Base-by-base conservation (phyloP, 2,113 vertebrate genomes). In the Periophthalmodon schlosseri region DNA sequence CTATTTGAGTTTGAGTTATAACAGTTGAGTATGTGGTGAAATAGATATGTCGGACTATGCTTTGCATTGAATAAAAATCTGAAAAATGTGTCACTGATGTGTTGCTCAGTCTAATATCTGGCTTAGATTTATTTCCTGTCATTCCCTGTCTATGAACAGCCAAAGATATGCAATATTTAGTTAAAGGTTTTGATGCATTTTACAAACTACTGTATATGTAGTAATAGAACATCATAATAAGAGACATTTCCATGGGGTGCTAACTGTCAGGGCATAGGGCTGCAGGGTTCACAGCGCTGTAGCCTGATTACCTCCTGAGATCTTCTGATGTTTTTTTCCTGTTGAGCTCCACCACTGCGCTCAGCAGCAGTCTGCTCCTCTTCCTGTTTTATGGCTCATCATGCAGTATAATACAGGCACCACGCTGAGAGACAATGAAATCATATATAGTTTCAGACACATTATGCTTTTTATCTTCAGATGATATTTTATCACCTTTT, bases 371-470 rank as follows among this genome's bases (percentile, higher is more conserved):
- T 78, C 73, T 80, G 65, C 72, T 66, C 81, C 70, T 80, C 70
- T 84, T 83, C 78, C 79, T 86, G 78, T 85, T 60, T 87, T 84
- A 91, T 84, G 81, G 69, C 82, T 87, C 80, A 88, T 87, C 79
- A 56, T 68, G 66, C 80, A 80, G 82, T 87, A 82, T 88, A 88
- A 67, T 54, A 70, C 64, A 70, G 81, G 71, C 33, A 7, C 76
- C 56, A 52, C 56, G 60, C 78, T 77, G 82, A 74, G 71, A 78
- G 74, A 79, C 75, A 28, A 28, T 83, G 73, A 79, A 60, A 5
- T 72, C 75, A 81, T 54, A 73, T 20, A n/a, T 6, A 56, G 20
- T 56, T 56, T 56, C 20, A 81, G 77, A 76, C 36, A 28, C 56
- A 23, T 58, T 60, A 15, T 28, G 13, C 60, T 69, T 77, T 50